Conservation (phyloP, 2,797 vertebrate genomes). For the Benthosema pterotum region DNA sequence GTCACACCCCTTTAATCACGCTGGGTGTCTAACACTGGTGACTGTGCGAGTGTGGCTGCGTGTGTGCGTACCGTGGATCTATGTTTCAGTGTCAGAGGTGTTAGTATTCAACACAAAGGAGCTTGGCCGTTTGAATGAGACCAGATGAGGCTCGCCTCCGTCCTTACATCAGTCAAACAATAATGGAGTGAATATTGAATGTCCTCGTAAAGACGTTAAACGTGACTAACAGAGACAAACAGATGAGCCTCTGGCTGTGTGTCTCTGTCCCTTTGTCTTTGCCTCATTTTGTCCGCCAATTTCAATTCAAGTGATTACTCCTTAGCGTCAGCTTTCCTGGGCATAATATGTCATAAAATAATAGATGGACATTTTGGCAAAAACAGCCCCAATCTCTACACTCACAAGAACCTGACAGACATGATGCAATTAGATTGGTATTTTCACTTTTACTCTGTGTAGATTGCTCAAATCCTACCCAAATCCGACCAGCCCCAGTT, state of each 20-base stretch:
- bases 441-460: no score
- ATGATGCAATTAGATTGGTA: no score
- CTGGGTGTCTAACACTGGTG: slow-evolving; percentile 24
- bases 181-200: slow-evolving; percentile 64
- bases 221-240: slow-evolving; percentile 35
- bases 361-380: no score
- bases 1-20: slow-evolving; percentile 72
- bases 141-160: slow-evolving; percentile 58
- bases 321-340: no score
- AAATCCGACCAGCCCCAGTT: no score
- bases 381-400: no score
- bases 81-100: slow-evolving; percentile 21
- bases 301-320: slow-evolving; percentile 3
- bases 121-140: slow-evolving; percentile 52
- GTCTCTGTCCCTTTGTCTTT: not conserved
- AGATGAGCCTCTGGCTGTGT: slow-evolving; percentile 58
- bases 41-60: slow-evolving; percentile 23
- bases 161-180: slow-evolving; percentile 50
- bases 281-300: not conserved
- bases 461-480: no score
- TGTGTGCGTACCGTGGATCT: slow-evolving; percentile 6
- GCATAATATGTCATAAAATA: no score
- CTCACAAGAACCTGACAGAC: no score
- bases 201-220: slow-evolving; percentile 39
- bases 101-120: slow-evolving; percentile 42